Conservation (phyloP, 1,140 invertebrate species). For the Psix sp. region DNA sequence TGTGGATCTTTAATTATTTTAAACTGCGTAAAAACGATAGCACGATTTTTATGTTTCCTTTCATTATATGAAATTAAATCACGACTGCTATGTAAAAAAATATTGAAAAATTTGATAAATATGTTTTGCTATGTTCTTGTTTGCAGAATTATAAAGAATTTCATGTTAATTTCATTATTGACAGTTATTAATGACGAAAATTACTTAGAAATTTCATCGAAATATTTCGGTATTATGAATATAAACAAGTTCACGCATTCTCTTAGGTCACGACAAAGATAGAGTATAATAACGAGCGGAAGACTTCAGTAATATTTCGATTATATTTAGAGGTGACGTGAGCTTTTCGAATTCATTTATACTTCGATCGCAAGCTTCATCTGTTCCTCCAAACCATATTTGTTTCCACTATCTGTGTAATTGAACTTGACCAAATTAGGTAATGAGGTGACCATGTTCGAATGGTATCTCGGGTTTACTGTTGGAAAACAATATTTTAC, state of each 20-base stretch:
- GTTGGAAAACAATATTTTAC: no score
- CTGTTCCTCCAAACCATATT: conserved; percentile 25
- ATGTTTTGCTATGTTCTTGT: no score
- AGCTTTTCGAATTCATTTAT: conserved; percentile 25
- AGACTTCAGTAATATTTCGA: conserved; percentile 13
- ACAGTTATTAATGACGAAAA: no score
- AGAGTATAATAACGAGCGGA: conserved; percentile 22
- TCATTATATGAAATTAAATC: no score
- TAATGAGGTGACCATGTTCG: conserved; percentile 4
- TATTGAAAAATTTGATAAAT: no score
- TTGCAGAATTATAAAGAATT: no score
- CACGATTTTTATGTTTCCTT: no score
- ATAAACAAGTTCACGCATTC: conserved; percentile 25
- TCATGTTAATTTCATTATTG: no score
- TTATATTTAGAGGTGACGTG: conserved; percentile 53
- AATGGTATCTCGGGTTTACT: no score
- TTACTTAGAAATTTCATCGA: not conserved
- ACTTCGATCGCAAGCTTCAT: conserved; percentile 16
- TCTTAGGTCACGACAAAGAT: conserved; percentile 44
- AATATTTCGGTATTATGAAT: conserved; percentile 14
- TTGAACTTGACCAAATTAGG: conserved; percentile 52
- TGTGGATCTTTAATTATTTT: no score
- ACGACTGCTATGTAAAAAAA: no score
- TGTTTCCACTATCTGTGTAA: conserved; percentile 20
- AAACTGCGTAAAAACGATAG: no score